phyloP scores from a whole-genome alignment of 2,797 vertebrate genomes.

The Paedocypris micromegethes region DNA sequence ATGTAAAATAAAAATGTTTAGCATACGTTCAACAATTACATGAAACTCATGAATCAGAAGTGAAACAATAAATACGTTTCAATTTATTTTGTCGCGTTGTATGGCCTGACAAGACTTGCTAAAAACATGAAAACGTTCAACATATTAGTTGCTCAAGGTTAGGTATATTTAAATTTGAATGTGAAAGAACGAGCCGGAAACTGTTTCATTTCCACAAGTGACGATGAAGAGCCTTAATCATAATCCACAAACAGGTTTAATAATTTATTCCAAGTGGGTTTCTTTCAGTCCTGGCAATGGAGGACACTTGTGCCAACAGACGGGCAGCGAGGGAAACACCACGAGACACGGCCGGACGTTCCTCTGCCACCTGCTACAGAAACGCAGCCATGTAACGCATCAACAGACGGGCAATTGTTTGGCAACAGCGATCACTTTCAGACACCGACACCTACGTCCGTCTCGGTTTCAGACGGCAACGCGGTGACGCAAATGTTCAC shows the following conservation, averaged over 20 bases:
- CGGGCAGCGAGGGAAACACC: conserved; percentile 52
- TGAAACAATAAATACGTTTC: too few species aligned
- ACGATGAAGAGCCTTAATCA: conserved; percentile 8
- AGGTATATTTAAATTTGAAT: too few species aligned
- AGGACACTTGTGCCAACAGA: conserved; percentile 31
- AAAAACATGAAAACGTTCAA: too few species aligned
- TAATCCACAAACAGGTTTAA: conserved; percentile 26
- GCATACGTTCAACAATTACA: too few species aligned
- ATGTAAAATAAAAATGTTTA: too few species aligned
- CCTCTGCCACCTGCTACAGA: conserved; percentile 47
- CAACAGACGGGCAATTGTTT: conserved; percentile 29
- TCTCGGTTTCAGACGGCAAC: not conserved
- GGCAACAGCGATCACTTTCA: conserved; percentile 22
- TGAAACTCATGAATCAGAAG: too few species aligned
- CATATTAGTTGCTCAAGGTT: too few species aligned
- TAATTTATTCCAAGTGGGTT: conserved; percentile 44
- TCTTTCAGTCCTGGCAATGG: conserved; percentile 35
- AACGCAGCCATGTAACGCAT: conserved; percentile 36
- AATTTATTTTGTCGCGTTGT: too few species aligned
- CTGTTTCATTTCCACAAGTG: too few species aligned
- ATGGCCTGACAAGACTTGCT: too few species aligned
- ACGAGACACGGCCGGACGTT: conserved; percentile 14
- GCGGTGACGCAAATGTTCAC: not conserved
- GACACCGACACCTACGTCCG: not conserved
- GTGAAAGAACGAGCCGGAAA: too few species aligned